phyloP scores from a whole-genome alignment of 2,888 invertebrate genomes.

The Halictus quadricinctus region DNA sequence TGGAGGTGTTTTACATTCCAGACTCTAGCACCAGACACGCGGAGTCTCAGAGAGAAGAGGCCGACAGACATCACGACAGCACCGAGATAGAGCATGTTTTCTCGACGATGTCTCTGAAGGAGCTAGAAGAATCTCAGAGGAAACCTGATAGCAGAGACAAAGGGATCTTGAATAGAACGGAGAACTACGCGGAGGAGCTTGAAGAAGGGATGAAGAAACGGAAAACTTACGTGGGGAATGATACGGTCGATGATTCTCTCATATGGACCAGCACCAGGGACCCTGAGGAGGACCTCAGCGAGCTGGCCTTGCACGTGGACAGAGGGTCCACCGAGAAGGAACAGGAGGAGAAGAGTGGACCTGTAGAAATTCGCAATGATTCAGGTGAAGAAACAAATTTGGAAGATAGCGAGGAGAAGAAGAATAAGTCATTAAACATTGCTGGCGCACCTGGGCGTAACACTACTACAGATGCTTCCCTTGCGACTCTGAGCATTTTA shows the following conservation, averaged over 20 bases:
- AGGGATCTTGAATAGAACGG: constrained; percentile 38
- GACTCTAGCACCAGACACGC: constrained; percentile 49
- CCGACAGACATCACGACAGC: constrained; percentile 18
- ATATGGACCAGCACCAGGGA: constrained; percentile 35
- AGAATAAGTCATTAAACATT: constrained; percentile 33
- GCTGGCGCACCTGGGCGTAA: background rate
- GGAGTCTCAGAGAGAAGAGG: constrained; percentile 10
- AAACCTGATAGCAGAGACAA: constrained; percentile 7
- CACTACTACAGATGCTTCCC: constrained; percentile 38
- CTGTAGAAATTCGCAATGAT: constrained; percentile 30
- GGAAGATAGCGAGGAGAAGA: constrained; percentile 40
- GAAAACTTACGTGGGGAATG: constrained; percentile 44
- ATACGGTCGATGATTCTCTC: constrained; percentile 45
- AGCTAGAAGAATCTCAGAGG: constrained; percentile 27
- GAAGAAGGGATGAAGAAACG: constrained; percentile 60
- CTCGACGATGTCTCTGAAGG: constrained; percentile 36
- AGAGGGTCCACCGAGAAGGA: constrained; percentile 30
- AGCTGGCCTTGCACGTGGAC: constrained; percentile 39
- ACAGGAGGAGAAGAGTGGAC: constrained; percentile 22
- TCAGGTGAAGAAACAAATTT: constrained; percentile 30
- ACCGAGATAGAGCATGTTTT: constrained; percentile 28
- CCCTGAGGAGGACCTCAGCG: constrained; percentile 49
- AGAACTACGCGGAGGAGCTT: constrained; percentile 50
- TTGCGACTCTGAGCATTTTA: constrained; percentile 43
- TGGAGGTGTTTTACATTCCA: constrained; percentile 51